These are phyloP conservation scores for Orientallactaga sibirica DNA, from an alignment of 2,797 vertebrate genomes.

Conservation along the genomic window DNA sequence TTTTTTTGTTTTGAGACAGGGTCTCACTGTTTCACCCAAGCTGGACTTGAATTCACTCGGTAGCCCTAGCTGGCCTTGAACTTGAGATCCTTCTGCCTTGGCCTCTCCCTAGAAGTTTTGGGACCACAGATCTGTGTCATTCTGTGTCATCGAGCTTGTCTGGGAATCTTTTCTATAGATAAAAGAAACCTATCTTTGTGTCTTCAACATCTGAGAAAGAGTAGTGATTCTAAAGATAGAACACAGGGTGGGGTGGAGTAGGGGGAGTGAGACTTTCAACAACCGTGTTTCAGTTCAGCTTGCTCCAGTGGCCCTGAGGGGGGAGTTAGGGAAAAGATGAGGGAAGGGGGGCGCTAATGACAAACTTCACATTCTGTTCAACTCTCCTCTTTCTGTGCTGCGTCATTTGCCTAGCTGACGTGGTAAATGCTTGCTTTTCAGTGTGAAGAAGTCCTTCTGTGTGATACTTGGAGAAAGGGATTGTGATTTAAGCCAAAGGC, in stretches of 20 bases:
- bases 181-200: background rate
- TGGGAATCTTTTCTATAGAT: background rate
- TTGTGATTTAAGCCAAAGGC: slow-evolving; percentile 20
- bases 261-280: slow-evolving; percentile 59
- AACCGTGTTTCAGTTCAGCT: slow-evolving; percentile 45
- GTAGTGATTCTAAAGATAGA: slow-evolving; percentile 65
- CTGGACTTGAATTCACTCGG: background rate
- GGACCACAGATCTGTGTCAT: background rate
- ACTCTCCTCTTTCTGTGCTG: slow-evolving; percentile 75
- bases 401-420: slow-evolving; percentile 77
- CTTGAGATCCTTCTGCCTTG: no score
- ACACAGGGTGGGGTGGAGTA: background rate
- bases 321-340: background rate
- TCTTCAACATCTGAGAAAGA: background rate
- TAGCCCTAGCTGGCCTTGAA: background rate
- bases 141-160: background rate
- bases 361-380: slow-evolving; percentile 57
- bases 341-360: slow-evolving; percentile 64
- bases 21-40: background rate
- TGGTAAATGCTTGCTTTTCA: slow-evolving; percentile 59
- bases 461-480: slow-evolving; percentile 20
- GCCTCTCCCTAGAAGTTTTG: background rate
- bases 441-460: slow-evolving; percentile 12
- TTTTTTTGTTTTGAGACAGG: background rate
- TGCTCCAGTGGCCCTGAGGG: slow-evolving; percentile 52